phyloP scores from a whole-genome alignment of 2,888 invertebrate genomes.

The Drosophila emarginata region DNA sequence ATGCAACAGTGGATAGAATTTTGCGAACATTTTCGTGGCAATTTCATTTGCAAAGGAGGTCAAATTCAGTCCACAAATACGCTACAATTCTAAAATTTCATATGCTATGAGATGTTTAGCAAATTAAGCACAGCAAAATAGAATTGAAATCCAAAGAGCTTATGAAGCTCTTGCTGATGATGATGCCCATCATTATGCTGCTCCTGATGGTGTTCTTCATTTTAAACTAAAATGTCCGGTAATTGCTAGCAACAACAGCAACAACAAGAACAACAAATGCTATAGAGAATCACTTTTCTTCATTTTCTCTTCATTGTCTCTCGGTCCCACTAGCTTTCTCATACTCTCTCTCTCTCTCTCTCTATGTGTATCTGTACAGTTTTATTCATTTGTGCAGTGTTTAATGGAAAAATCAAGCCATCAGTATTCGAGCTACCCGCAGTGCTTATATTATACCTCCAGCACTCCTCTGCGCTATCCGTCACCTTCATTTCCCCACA shows the following conservation, averaged over 20 bases:
- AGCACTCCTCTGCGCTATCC: background rate
- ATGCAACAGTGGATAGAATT: background rate
- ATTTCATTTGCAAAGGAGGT: conserved; percentile 10
- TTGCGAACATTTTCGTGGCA: conserved; percentile 13
- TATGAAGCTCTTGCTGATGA: background rate
- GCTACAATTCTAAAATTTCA: conserved; percentile 29
- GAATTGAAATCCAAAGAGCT: conserved; percentile 10
- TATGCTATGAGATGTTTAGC: conserved; percentile 53
- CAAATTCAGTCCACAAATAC: conserved; percentile 42
- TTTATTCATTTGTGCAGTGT: conserved; percentile 38
- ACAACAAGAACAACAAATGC: conserved; percentile 16
- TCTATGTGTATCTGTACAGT: conserved; percentile 38
- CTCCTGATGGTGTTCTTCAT: conserved; percentile 10
- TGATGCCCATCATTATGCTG: background rate
- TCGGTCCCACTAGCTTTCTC: background rate
- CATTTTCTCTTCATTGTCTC: background rate
- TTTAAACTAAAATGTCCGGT: conserved; percentile 28
- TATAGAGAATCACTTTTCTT: conserved; percentile 4
- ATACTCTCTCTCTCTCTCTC: background rate
- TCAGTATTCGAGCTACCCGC: conserved; percentile 56
- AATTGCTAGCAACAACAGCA: conserved; percentile 40
- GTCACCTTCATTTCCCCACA: background rate
- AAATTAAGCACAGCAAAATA: conserved; percentile 49
- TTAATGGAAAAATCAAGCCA: conserved; percentile 69
- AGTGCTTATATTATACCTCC: conserved; percentile 49